A percentile compares a stretch with the other conserved stretches of the same genome.
phyloP scores from a whole-genome alignment of 2,113 vertebrate genomes.

The Brachionichthys hirsutus region DNA sequence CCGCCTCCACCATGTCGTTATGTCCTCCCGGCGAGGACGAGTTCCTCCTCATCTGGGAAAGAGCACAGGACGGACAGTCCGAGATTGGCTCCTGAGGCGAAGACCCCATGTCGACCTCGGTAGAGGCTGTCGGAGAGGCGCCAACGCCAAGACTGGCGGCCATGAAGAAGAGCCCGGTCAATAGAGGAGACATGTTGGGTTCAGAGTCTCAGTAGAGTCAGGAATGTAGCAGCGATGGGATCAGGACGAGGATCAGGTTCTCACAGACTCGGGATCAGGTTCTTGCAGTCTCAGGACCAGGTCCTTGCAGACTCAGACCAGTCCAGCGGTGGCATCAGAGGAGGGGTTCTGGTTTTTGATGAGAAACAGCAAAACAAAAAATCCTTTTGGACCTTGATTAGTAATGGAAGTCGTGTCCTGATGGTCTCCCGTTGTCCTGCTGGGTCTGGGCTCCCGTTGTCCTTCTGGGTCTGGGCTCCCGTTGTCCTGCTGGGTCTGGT shows the following conservation, averaged over 20 bases:
- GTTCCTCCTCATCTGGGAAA: slow-evolving; percentile 84
- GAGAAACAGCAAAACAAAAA: neutral
- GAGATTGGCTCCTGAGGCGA: slow-evolving; percentile 65
- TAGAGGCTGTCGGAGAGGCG: slow-evolving; percentile 73
- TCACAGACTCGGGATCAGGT: too few species aligned
- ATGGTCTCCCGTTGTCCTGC: too few species aligned
- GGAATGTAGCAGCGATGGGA: too few species aligned
- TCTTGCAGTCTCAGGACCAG: neutral
- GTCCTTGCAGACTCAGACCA: neutral
- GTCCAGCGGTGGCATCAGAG: too few species aligned
- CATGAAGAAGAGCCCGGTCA: slow-evolving; percentile 81
- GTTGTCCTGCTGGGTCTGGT: neutral
- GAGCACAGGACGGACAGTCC: slow-evolving; percentile 86
- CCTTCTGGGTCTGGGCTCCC: neutral
- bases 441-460: neutral
- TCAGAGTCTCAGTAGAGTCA: too few species aligned
- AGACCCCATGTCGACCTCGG: neutral
- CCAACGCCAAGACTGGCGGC: slow-evolving; percentile 77
- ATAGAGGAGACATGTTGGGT: slow-evolving; percentile 87
- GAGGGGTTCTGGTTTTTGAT: too few species aligned
- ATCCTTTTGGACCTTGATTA: too few species aligned
- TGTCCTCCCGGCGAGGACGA: slow-evolving; percentile 73
- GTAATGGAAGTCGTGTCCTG: too few species aligned
- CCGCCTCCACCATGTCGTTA: slow-evolving; percentile 94
- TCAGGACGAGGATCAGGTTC: too few species aligned